Base-by-base conservation (phyloP, 2,113 vertebrate genomes). In the Calidris pugnax region DNA sequence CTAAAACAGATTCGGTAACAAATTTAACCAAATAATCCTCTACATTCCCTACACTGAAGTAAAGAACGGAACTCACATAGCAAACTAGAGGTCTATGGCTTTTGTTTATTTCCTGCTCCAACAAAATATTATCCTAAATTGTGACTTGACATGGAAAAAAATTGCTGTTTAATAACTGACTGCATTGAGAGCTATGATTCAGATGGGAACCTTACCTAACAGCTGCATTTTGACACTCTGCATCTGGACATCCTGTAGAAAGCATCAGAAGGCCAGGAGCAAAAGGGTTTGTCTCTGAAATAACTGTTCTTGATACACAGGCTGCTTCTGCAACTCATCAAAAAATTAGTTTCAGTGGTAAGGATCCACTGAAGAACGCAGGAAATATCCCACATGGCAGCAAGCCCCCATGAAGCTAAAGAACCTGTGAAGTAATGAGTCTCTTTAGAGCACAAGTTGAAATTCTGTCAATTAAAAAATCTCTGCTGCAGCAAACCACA, bases 391-490 rank as follows among this genome's bases (percentile, higher is more conserved):
- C 79, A 53, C 66, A 28, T 73, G 77, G 83, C 18, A 13, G 69
- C 48, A 69, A 90, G 64, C 71, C 39, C 74, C 84, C 64, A 86
- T 18, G 72, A 96, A 97, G 32, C 56, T 86, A 71, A 90, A 43
- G 51, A 60, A 85, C 66, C 28, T 94, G 39, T 69, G 43, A 87
- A 87, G 96, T 97, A 97, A 96, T 88, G 88, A 97, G 94, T 97
- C 93, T 93, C 93, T 72, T 85, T 26, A 89, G 93, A 95, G 41
- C 74, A 86, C 43, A 80, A 78, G 71, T 85, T 32, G 85, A 97
- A 96, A 83, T 66, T 56, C 33, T 68, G 85, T 78, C 92, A 96
- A 89, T 93, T 95, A 96, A 90, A 90, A 96, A 93, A 67, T 68
- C 77, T 92, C 93, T 95, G 88, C 69, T 69, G 88, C 75, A 84